Conservation (phyloP, 2,113 vertebrate genomes). For the Engystomops pustulosus region DNA sequence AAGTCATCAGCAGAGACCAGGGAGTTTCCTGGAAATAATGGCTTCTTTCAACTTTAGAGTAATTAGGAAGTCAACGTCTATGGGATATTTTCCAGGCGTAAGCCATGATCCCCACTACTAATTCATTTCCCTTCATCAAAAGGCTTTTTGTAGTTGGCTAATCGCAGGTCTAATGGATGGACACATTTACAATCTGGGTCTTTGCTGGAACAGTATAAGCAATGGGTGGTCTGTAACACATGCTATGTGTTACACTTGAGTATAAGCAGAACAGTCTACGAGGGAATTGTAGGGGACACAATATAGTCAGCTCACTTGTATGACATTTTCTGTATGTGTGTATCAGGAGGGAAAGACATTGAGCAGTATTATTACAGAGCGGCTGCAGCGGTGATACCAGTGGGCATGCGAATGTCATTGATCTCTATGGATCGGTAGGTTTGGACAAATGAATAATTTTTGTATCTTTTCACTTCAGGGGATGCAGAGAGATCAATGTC, state of each 20-base stretch:
- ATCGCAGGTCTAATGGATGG: neutral
- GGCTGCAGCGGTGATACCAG: neutral
- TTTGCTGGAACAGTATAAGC: neutral
- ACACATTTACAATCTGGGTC: neutral
- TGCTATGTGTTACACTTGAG: neutral
- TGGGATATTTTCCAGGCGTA: slow-evolving; percentile 4
- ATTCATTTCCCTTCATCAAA: slow-evolving; percentile 17
- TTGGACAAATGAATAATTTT: neutral
- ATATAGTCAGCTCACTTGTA: neutral
- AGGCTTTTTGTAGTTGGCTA: neutral
- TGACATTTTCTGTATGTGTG: neutral
- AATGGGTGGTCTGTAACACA: slow-evolving; percentile 16
- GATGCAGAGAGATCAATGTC: neutral
- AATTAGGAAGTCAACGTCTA: neutral
- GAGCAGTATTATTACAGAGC: neutral
- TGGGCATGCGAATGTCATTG: neutral
- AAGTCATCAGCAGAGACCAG: neutral
- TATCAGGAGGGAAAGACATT: neutral
- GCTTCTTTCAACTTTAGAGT: neutral
- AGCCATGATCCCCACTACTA: neutral
- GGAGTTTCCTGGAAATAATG: neutral
- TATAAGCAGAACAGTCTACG: neutral
- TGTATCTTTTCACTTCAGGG: neutral
- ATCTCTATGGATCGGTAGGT: neutral
- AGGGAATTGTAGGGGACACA: neutral